Conservation (phyloP, 2,113 vertebrate genomes). For the Pogona vitticeps region DNA sequence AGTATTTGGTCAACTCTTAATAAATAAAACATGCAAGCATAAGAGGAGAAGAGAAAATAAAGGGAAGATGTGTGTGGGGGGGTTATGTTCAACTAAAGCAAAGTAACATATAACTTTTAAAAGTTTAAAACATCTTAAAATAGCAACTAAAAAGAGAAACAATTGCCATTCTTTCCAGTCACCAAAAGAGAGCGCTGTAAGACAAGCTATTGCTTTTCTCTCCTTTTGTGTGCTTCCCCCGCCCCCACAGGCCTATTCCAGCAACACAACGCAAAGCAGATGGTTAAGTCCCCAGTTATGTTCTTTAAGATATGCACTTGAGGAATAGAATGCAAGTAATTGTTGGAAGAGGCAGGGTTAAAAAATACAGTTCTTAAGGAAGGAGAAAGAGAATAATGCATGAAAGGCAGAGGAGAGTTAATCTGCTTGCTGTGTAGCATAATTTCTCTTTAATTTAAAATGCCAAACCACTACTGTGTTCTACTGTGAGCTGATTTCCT, state of each 20-base stretch:
- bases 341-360: fast-evolving
- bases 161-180: fast-evolving
- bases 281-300: fast-evolving
- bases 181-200: constrained; percentile 69
- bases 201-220: constrained; percentile 16
- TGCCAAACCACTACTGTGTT: not conserved
- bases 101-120: too few relatives aligned
- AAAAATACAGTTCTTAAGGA: not conserved
- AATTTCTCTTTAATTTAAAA: not conserved
- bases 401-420: fast-evolving
- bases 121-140: too few relatives aligned
- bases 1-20: not conserved
- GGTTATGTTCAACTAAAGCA: not conserved
- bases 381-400: fast-evolving
- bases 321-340: fast-evolving
- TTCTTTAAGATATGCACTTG: not conserved
- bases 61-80: not conserved
- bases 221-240: too few relatives aligned
- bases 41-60: not conserved
- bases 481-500: not conserved
- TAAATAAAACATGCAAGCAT: not conserved
- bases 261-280: not conserved
- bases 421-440: not conserved
- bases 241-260: not conserved
- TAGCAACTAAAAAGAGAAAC: not conserved